A percentile compares a stretch with the other conserved stretches of the same genome.
Evolutionary conservation across 1,140 invertebrate genomes (phyloP).

Genomic region (Temnothorax longispinosus): DNA sequence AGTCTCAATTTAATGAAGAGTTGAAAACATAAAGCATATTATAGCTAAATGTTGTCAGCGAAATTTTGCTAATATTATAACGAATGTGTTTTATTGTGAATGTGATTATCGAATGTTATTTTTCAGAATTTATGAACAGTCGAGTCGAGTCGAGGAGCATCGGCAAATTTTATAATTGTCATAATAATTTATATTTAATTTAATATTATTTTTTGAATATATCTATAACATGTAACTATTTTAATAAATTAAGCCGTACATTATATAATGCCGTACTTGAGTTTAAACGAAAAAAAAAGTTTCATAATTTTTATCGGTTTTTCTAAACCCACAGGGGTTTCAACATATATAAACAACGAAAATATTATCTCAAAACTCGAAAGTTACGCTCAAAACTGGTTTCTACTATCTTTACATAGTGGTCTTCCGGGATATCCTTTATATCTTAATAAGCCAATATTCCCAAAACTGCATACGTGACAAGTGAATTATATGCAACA

Average conservation of each 20-base stretch:
- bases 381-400: background rate
- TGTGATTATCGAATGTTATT: background rate
- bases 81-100: background rate
- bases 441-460: slow-evolving; percentile 31
- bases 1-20: background rate
- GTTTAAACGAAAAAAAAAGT: background rate
- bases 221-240: background rate
- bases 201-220: background rate
- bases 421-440: background rate
- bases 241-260: background rate
- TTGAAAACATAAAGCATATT: too few relatives aligned
- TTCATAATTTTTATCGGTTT: background rate
- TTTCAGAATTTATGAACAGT: background rate
- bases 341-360: background rate
- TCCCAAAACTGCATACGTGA: slow-evolving; percentile 10
- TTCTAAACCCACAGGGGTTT: background rate
- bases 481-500: slow-evolving; percentile 26
- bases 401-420: background rate
- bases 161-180: background rate
- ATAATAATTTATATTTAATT: slow-evolving; percentile 30
- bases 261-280: background rate
- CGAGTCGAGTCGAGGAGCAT: background rate
- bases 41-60: background rate
- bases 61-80: background rate
- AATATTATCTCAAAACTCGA: slow-evolving; percentile 7